A percentile compares a stretch with the other conserved stretches of the same genome.
phyloP scores from a whole-genome alignment of 2,113 vertebrate species.

The Strix uralensis region DNA sequence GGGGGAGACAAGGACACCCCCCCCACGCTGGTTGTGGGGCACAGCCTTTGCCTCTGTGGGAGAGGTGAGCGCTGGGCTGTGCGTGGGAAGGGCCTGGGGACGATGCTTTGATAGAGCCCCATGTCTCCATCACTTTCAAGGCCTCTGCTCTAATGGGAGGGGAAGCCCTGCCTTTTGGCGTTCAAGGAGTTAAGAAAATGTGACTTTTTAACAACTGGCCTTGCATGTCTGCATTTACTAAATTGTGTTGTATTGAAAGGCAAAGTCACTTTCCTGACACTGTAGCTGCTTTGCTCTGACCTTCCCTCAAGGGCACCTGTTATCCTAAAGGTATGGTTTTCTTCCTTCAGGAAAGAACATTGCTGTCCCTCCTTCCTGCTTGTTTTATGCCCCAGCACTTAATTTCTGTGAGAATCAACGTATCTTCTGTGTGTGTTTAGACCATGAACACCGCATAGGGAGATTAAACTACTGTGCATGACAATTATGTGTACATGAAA shows the following conservation, averaged over 20 bases:
- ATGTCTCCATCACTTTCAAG: not conserved
- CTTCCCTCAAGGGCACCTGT: not conserved
- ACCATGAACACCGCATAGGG: not conserved
- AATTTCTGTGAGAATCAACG: not conserved
- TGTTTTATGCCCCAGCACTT: not conserved
- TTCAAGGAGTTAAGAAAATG: not conserved
- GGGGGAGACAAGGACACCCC: too few relatives aligned
- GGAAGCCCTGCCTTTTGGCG: accelerated
- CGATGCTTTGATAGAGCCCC: not conserved
- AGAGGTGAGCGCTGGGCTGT: accelerated
- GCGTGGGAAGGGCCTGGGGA: not conserved
- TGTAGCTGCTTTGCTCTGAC: not conserved
- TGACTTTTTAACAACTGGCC: not conserved
- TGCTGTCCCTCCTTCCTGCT: not conserved
- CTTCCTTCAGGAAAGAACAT: not conserved
- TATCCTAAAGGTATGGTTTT: not conserved
- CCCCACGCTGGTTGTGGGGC: not conserved
- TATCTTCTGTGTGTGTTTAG: not conserved
- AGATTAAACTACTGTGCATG: conserved; percentile 8
- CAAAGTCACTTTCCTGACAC: not conserved
- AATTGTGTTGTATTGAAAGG: not conserved
- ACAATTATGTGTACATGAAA: conserved; percentile 30
- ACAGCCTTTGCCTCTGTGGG: not conserved
- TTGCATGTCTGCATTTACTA: not conserved
- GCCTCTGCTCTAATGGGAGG: not conserved